Percentiles rank a stretch among this genome's conserved stretches.
phyloP scores from a whole-genome alignment of 2,113 vertebrate species.

The Asarcornis scutulata region DNA sequence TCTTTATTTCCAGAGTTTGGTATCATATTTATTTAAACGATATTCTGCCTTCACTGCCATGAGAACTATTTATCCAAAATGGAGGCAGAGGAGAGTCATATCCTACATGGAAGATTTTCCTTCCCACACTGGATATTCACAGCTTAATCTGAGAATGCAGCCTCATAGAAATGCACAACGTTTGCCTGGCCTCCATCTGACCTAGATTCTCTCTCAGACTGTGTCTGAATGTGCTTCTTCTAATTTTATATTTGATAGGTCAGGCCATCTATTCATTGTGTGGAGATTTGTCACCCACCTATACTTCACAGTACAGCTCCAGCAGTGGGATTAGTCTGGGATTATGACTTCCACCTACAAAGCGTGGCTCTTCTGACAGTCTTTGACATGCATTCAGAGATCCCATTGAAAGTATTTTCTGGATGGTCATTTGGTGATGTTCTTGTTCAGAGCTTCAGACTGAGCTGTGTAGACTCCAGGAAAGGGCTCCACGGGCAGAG shows the following conservation, averaged over 20 bases:
- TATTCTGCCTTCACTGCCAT: neutral
- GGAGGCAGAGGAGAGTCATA: neutral
- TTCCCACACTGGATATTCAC: neutral
- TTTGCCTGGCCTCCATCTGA: neutral
- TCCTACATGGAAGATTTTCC: neutral
- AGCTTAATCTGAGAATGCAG: neutral
- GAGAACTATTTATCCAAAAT: neutral
- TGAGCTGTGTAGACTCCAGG: neutral
- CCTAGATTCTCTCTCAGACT: neutral
- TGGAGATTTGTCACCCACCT: neutral
- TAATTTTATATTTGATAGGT: neutral
- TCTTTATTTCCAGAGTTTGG: constrained; percentile 6
- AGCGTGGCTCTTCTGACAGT: neutral
- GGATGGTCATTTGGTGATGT: neutral
- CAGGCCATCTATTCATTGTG: neutral
- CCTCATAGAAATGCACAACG: neutral
- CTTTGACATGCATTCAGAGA: neutral
- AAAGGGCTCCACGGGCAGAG: neutral
- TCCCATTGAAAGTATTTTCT: neutral
- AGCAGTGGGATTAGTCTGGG: neutral
- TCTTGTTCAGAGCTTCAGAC: neutral
- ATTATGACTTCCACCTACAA: neutral
- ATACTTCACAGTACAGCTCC: neutral
- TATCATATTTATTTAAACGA: neutral
- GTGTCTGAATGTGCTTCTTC: neutral